phyloP scores from a whole-genome alignment of 2,113 vertebrate species.

The Mus musculus region GRCm39 chr13:113053001-113053500 shows the following conservation, averaged over 20 bases:
- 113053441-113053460: background rate
- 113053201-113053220: no score
- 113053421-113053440: background rate
- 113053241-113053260: no score
- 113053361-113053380: slow-evolving; percentile 5
- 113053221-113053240: no score
- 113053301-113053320: background rate
- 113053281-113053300: background rate
- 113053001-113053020: background rate
- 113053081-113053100: background rate
- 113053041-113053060: background rate
- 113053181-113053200: no score
- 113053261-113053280: no score
- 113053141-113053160: no score
- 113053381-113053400: background rate
- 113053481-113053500: background rate
- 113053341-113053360: slow-evolving; percentile 2
- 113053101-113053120: background rate
- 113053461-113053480: background rate
- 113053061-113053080: background rate
- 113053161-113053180: no score
- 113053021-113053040: background rate
- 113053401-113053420: background rate
- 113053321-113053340: background rate
- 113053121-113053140: no score